Percentiles rank a stretch among this genome's conserved stretches.
Conservation (phyloP, 92 coral and sea anemone species). For the Ricordea florida region DNA sequence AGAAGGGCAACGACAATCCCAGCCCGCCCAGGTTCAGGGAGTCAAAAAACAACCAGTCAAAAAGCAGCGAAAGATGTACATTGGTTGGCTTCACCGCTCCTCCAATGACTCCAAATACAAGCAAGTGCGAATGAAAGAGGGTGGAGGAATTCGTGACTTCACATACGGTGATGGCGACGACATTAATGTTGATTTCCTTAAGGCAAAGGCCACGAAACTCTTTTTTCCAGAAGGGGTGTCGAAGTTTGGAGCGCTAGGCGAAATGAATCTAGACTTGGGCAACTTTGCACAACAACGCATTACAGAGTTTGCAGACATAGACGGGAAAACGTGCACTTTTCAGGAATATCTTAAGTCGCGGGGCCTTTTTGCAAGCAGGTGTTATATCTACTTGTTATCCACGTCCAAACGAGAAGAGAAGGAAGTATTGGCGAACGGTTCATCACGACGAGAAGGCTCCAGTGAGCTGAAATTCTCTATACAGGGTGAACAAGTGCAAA, state of each 20-base stretch:
- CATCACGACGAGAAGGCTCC: neutral
- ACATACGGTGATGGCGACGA: constrained; percentile 39
- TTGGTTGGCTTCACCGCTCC: constrained; percentile 61
- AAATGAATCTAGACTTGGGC: constrained; percentile 36
- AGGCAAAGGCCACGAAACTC: constrained; percentile 27
- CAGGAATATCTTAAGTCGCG: constrained; percentile 49
- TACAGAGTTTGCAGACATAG: constrained; percentile 25
- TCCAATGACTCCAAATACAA: constrained; percentile 8
- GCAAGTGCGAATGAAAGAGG: constrained; percentile 46
- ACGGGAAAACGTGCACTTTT: constrained; percentile 44
- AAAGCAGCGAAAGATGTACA: constrained; percentile 29
- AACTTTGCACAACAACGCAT: constrained; percentile 57
- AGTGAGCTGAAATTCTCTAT: neutral
- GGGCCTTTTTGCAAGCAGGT: constrained; percentile 53
- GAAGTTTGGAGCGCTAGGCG: constrained; percentile 24
- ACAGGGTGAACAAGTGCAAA: neutral
- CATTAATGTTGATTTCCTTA: constrained; percentile 22
- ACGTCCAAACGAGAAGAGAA: constrained; percentile 8
- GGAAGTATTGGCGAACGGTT: neutral
- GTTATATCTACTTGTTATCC: constrained; percentile 45
- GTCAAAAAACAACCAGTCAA: neutral
- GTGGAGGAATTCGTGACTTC: constrained; percentile 45
- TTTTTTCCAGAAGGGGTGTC: constrained; percentile 61
- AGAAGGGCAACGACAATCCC: neutral
- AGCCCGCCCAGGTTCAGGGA: neutral